Evolutionary conservation across 2,797 vertebrate species (phyloP).

Genomic region (Iguana delicatissima): DNA sequence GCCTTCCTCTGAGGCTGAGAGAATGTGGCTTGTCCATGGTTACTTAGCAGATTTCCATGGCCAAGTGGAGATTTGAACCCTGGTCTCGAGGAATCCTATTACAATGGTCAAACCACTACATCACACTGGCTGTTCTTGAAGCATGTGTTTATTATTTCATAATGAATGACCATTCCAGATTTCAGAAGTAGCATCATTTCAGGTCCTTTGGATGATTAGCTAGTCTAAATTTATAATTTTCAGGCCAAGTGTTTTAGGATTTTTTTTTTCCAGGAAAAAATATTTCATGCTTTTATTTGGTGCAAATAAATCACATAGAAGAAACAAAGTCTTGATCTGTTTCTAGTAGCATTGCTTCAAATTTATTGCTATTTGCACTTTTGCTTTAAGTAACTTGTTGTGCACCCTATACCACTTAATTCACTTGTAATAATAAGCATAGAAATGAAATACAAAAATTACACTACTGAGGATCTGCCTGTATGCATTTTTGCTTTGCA

Average conservation of each 20-base stretch:
- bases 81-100: too few species aligned
- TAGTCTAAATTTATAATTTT: background rate
- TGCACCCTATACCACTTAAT: background rate
- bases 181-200: background rate
- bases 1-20: too few species aligned
- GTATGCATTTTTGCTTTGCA: background rate
- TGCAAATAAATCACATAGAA: background rate
- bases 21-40: too few species aligned
- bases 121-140: too few species aligned
- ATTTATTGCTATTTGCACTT: background rate
- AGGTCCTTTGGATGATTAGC: background rate
- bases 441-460: background rate
- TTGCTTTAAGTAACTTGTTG: conserved; percentile 18
- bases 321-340: conserved; percentile 11
- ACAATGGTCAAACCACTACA: too few species aligned
- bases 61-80: too few species aligned
- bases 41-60: too few species aligned
- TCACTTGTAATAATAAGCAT: background rate
- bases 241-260: background rate
- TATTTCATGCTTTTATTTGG: conserved; percentile 30
- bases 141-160: background rate
- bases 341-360: conserved; percentile 8
- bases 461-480: background rate
- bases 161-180: background rate
- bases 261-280: conserved; percentile 8